Base-by-base conservation (phyloP, 2,113 vertebrate species). In the Sterrhoptilus dennistouni region DNA sequence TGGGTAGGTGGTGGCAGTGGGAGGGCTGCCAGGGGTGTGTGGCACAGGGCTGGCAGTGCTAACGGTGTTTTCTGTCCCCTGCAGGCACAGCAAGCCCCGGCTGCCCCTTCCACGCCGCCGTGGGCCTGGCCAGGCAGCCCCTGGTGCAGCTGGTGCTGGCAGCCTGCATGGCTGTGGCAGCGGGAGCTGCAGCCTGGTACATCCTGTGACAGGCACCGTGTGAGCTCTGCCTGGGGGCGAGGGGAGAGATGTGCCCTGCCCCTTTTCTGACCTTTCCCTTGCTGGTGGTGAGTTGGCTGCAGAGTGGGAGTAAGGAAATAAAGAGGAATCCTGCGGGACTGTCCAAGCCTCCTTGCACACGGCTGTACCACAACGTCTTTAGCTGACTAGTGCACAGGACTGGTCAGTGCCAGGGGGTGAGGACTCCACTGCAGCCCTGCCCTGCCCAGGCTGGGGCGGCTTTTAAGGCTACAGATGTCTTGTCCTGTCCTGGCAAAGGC, bases 181-280 rank as follows among this genome's bases (percentile, higher is more conserved):
- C 98, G 1, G 98, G 98, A 91, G 88, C 98, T 44, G 97, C 97
- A 29, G 99, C 98, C 3, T 99, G 99, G 99, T 99, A 99, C 95
- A 54, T 99, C 83, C 98, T 99, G 98, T 99, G 98, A 99, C 47
- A 54, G 81, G 61, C 24, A 52, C 40, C 11, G 40, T 3, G 17
- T 29, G 92, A 38, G 83, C 42, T 40, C 65, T 14, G 4, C 8
- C 8, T 1, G 8, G 17, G 6, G 54, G 56, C 29, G 4, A 42
- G 77, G 23, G 40, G 25, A 60, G 66, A 49, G 15, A 21, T 0
- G 4, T 2, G 6, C 59, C 77, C 65, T 6, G 63, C 22, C 60
- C 11, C 11, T 18, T n/a, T 56, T 18, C 44, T 5, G 4, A 31
- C 78, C 47, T 9, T 44, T 57, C 54, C 44, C 57, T 54, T 42